Conservation (phyloP, 2,797 vertebrate genomes). For the Microctenopoma stevenorrisi region DNA sequence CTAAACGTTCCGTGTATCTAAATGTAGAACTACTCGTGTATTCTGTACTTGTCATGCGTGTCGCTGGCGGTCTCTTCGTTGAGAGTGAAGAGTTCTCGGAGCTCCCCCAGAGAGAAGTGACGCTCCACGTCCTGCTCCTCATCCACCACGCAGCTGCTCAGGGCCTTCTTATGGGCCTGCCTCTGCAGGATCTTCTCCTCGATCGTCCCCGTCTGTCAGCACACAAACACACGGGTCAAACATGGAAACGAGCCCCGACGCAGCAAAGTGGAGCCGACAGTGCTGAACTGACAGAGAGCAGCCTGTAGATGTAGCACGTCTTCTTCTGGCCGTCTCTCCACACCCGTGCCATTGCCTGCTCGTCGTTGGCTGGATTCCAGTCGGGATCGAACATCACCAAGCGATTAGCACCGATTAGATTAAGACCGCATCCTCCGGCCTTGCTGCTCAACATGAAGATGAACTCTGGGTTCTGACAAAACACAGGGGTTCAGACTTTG, state of each 20-base stretch:
- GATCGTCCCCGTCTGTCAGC: slow-evolving; percentile 92
- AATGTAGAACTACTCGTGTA: no score
- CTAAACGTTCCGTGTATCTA: no score
- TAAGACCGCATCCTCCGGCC: slow-evolving; percentile 96
- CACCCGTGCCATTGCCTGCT: slow-evolving; percentile 97
- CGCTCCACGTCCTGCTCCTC: slow-evolving; percentile 96
- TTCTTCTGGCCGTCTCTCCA: slow-evolving; percentile 98
- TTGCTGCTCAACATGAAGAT: slow-evolving; percentile 99
- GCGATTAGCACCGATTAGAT: slow-evolving; percentile 96
- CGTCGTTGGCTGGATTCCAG: slow-evolving; percentile 98
- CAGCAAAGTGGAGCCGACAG: neutral
- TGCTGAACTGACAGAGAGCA: slow-evolving; percentile 89
- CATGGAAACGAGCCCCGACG: neutral
- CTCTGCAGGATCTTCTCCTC: slow-evolving; percentile 99
- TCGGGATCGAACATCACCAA: slow-evolving; percentile 98
- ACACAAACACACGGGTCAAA: slow-evolving; percentile 22
- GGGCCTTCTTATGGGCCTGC: slow-evolving; percentile 97
- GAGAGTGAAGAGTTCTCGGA: slow-evolving; percentile 91
- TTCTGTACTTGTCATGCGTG: slow-evolving; percentile 91
- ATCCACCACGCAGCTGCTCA: slow-evolving; percentile 98
- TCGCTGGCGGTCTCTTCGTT: slow-evolving; percentile 90
- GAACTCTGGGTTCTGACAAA: slow-evolving; percentile 91
- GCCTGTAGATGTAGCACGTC: slow-evolving; percentile 95
- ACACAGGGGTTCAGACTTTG: slow-evolving; percentile 1
- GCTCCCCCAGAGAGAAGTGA: slow-evolving; percentile 94